Percentiles rank a stretch among this genome's conserved stretches.
Evolutionary conservation across 2,888 invertebrate genomes (phyloP).

Genomic region (Acanthoscelides obtectus): DNA sequence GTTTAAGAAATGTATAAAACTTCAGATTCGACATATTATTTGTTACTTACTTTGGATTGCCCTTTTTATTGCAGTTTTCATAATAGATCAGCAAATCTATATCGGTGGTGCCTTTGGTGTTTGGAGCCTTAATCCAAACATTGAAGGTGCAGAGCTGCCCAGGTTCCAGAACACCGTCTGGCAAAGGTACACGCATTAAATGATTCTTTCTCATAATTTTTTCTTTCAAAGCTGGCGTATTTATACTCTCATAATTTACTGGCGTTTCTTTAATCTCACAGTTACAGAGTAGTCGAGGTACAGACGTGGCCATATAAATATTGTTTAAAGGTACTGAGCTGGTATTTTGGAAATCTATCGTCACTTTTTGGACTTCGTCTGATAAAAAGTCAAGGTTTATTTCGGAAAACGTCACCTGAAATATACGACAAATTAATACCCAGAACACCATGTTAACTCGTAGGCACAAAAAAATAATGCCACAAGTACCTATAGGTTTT

Average conservation of each 20-base stretch:
- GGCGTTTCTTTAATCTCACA: constrained; percentile 33
- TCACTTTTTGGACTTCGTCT: constrained; percentile 67
- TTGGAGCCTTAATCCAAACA: constrained; percentile 68
- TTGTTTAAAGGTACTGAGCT: constrained; percentile 62
- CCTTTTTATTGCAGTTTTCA: constrained; percentile 48
- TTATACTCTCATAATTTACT: constrained; percentile 21
- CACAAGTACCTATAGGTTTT: too few species aligned
- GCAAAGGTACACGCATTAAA: constrained; percentile 45
- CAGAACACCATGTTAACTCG: background rate
- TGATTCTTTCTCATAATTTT: constrained; percentile 45
- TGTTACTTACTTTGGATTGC: constrained; percentile 39
- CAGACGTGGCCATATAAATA: constrained; percentile 63
- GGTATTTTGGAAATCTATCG: constrained; percentile 64
- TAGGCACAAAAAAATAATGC: constrained; percentile 3
- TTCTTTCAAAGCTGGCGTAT: constrained; percentile 34
- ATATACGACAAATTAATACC: constrained; percentile 17
- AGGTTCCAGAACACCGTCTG: constrained; percentile 50
- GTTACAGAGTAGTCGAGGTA: constrained; percentile 56
- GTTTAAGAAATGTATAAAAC: too few species aligned
- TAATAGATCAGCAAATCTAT: constrained; percentile 72
- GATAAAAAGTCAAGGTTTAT: constrained; percentile 63
- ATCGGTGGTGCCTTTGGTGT: constrained; percentile 56
- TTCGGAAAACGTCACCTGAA: constrained; percentile 66
- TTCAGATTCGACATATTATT: too few species aligned
- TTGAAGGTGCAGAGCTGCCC: constrained; percentile 51